Evolutionary conservation across 1,140 invertebrate genomes (phyloP).

Genomic region (Sitodiplosis mosellana): DNA sequence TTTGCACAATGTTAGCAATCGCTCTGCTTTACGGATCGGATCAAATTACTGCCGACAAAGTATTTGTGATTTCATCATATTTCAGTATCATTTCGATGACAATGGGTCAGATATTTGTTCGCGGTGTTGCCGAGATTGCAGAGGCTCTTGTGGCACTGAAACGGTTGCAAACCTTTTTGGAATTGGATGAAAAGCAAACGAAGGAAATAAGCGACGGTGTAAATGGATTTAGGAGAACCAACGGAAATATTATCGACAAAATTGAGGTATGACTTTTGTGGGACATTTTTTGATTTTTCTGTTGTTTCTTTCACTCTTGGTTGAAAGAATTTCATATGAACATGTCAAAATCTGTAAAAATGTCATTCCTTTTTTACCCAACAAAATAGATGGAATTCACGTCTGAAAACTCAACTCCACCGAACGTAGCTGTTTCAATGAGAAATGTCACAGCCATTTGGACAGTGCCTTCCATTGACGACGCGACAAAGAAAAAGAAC

Average conservation of each 20-base stretch:
- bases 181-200: constrained; percentile 29
- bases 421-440: background rate
- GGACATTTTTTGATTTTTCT: too few relatives aligned
- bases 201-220: constrained; percentile 4
- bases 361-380: too few relatives aligned
- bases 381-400: too few relatives aligned
- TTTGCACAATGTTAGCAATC: constrained; percentile 38
- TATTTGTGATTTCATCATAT: constrained; percentile 45
- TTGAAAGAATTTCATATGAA: background rate
- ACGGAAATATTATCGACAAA: background rate
- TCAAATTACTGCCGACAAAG: constrained; percentile 35
- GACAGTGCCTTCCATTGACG: constrained; percentile 2
- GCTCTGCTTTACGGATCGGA: constrained; percentile 28
- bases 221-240: constrained; percentile 3
- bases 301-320: too few relatives aligned
- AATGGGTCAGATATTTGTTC: constrained; percentile 51
- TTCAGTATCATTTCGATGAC: constrained; percentile 40
- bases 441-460: background rate
- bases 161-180: constrained; percentile 32
- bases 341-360: too few relatives aligned
- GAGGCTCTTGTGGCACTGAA: constrained; percentile 39
- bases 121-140: constrained; percentile 41
- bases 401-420: too few relatives aligned
- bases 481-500: background rate
- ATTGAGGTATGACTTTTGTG: background rate